Percentiles rank a stretch among this genome's conserved stretches.
phyloP scores from a whole-genome alignment of 2,888 invertebrate species.

The Azorinus chamasolen region DNA sequence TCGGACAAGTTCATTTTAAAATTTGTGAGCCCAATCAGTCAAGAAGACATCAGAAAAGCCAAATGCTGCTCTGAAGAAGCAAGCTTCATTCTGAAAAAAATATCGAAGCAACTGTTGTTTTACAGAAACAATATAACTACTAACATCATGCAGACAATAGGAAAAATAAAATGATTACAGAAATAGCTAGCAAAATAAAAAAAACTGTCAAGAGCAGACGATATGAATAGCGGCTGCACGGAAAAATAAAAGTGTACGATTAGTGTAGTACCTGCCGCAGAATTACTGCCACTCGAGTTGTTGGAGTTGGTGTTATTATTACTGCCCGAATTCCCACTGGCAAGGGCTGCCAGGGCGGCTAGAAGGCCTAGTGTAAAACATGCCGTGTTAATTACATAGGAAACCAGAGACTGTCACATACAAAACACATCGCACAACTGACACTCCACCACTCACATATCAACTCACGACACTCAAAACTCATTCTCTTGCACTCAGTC shows the following conservation, averaged over 20 bases:
- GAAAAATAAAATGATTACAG: conserved; percentile 25
- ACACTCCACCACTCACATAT: too few relatives aligned
- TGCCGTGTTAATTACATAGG: too few relatives aligned
- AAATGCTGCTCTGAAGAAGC: not conserved
- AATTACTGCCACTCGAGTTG: conserved; percentile 59
- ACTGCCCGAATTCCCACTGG: conserved; percentile 68
- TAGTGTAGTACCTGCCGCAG: conserved; percentile 62
- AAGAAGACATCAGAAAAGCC: conserved; percentile 3
- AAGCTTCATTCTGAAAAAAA: too few relatives aligned
- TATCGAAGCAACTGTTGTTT: not conserved
- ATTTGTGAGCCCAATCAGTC: too few relatives aligned
- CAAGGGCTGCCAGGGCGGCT: conserved; percentile 77
- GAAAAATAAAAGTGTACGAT: conserved; percentile 49
- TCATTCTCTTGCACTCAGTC: too few relatives aligned
- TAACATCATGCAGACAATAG: conserved; percentile 47
- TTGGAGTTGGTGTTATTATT: conserved; percentile 67
- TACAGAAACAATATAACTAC: conserved; percentile 29
- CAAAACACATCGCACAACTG: too few relatives aligned
- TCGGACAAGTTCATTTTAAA: too few relatives aligned
- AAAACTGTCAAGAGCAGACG: conserved; percentile 55
- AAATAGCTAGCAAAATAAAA: conserved; percentile 57
- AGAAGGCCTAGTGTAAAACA: conserved; percentile 73
- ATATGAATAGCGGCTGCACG: conserved; percentile 67
- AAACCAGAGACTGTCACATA: too few relatives aligned
- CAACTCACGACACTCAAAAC: too few relatives aligned